These are phyloP conservation scores for Liopterus haemorrhoidalis DNA, from an alignment of 2,888 invertebrate species.

Conservation along the genomic window DNA sequence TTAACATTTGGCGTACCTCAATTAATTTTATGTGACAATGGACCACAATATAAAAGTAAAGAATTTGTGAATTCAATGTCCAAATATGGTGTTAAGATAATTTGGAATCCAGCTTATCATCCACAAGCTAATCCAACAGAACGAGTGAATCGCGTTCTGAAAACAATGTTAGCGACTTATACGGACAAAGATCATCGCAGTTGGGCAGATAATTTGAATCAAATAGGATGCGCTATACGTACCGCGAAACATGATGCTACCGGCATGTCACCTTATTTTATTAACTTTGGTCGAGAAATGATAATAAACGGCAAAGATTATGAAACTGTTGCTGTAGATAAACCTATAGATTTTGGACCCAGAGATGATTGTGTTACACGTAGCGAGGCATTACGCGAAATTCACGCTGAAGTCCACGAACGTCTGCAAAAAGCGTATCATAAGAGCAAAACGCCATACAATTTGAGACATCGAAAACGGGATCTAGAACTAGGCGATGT, in stretches of 20 bases:
- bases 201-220: constrained; percentile 30
- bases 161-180: constrained; percentile 31
- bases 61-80: constrained; percentile 19
- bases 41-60: constrained; percentile 23
- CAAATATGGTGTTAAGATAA: constrained; percentile 19
- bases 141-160: constrained; percentile 33
- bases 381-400: neutral
- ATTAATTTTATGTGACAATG: constrained; percentile 27
- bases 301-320: constrained; percentile 16
- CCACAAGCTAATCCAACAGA: constrained; percentile 36
- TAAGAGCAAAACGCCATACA: neutral
- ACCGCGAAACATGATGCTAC: constrained; percentile 31
- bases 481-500: neutral
- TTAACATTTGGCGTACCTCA: constrained; percentile 26
- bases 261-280: constrained; percentile 28
- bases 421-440: constrained; percentile 2
- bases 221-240: constrained; percentile 31
- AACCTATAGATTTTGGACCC: neutral
- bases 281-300: constrained; percentile 28
- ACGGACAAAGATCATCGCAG: constrained; percentile 19
- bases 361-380: neutral
- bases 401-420: neutral
- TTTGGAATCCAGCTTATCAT: constrained; percentile 30
- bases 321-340: neutral
- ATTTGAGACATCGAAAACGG: neutral